Conservation (phyloP, 2,113 vertebrate species). For the Otus sunia region DNA sequence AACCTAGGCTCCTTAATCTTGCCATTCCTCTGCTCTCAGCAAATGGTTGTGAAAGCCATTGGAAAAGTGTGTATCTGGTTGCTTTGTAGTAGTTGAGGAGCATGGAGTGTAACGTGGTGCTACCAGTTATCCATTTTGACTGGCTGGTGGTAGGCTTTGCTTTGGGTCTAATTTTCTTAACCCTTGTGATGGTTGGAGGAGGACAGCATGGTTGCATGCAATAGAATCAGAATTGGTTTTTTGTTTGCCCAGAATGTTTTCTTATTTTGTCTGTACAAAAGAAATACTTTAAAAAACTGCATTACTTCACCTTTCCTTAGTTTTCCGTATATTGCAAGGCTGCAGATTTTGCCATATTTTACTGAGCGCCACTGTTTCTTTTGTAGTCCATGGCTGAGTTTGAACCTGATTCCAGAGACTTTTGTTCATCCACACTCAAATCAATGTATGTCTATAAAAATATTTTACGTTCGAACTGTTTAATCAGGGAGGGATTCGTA, state of each 20-base stretch:
- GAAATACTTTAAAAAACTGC: neutral
- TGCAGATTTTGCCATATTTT: neutral
- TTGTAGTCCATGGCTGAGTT: neutral
- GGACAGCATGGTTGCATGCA: neutral
- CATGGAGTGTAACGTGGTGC: neutral
- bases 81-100: neutral
- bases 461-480: neutral
- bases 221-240: neutral
- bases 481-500: neutral
- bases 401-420: neutral
- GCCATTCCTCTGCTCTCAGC: neutral
- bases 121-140: neutral
- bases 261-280: neutral
- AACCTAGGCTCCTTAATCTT: neutral
- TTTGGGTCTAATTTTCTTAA: neutral
- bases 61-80: neutral
- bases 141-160: neutral
- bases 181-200: neutral
- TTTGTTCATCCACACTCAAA: neutral
- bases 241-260: neutral
- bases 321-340: neutral
- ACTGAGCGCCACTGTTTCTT: neutral
- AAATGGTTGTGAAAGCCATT: neutral
- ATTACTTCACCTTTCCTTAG: neutral
- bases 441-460: neutral